Conservation (phyloP, 2,888 invertebrate species). For the Oscheius sp. region DNA sequence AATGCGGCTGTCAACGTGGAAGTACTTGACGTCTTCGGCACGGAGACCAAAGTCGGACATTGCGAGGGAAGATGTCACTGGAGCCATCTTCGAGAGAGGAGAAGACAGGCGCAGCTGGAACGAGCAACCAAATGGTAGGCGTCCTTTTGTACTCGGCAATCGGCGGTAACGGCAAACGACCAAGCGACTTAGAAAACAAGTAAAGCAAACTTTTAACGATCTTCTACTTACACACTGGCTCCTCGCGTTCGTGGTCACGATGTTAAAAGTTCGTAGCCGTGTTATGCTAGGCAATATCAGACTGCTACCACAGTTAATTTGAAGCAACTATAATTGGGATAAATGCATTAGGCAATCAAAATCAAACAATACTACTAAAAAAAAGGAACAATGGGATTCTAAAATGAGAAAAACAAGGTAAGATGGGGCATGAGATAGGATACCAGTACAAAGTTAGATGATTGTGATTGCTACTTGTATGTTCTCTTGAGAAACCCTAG, state of each 20-base stretch:
- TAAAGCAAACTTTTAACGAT: conserved; percentile 28
- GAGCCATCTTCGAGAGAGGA: conserved; percentile 24
- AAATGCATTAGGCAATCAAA: too few species aligned
- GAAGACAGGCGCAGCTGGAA: neutral
- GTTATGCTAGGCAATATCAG: too few species aligned
- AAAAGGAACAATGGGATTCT: too few species aligned
- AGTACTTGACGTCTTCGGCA: conserved; percentile 64
- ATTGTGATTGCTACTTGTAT: too few species aligned
- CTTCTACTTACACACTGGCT: neutral
- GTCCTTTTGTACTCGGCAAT: conserved; percentile 14
- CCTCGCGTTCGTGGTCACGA: neutral
- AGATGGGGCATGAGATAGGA: too few species aligned
- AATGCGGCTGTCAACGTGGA: conserved; percentile 62
- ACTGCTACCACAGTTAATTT: too few species aligned
- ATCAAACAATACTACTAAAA: too few species aligned
- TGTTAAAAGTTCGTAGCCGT: too few species aligned
- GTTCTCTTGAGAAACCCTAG: too few species aligned
- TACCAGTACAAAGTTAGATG: too few species aligned
- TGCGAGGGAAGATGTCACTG: conserved; percentile 45
- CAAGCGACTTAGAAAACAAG: conserved; percentile 33
- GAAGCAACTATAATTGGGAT: too few species aligned
- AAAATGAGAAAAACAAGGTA: too few species aligned
- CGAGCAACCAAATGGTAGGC: conserved; percentile 26
- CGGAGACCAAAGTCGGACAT: conserved; percentile 62
- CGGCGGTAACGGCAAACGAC: conserved; percentile 16